Percentiles rank a stretch among this genome's conserved stretches.
Evolutionary conservation across 2,888 invertebrate genomes (phyloP).

Genomic region (Bombylius major): DNA sequence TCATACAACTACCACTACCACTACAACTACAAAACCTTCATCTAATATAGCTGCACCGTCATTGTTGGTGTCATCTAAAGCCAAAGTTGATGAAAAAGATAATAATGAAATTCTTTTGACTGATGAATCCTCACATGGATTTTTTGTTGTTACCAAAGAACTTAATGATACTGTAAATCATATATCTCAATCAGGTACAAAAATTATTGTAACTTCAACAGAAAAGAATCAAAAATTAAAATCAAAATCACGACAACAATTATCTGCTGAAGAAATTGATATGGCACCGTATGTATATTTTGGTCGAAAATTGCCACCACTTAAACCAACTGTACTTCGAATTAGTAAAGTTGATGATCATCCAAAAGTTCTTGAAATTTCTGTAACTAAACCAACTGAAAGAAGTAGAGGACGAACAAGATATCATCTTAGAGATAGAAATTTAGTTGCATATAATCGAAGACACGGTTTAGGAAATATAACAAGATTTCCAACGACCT

Average conservation of each 20-base stretch:
- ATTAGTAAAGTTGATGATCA: conserved; percentile 41
- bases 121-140: conserved; percentile 35
- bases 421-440: conserved; percentile 12
- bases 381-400: conserved; percentile 38
- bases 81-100: conserved; percentile 25
- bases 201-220: conserved; percentile 7
- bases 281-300: conserved; percentile 58
- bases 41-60: conserved; percentile 2
- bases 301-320: conserved; percentile 48
- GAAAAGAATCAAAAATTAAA: conserved; percentile 19
- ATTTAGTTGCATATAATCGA: conserved; percentile 17
- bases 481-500: conserved; percentile 17
- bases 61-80: conserved; percentile 15
- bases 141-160: conserved; percentile 34
- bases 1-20: conserved; percentile 14
- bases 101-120: conserved; percentile 36
- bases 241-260: conserved; percentile 19
- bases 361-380: conserved; percentile 45
- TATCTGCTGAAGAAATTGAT: conserved; percentile 35
- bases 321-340: conserved; percentile 27
- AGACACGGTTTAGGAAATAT: conserved; percentile 24
- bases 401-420: conserved; percentile 15
- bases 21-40: conserved; percentile 9
- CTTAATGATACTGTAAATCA: conserved; percentile 32
- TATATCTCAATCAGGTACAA: conserved; percentile 25